Percentiles rank a stretch among this genome's conserved stretches.
Evolutionary conservation across 2,113 vertebrate species (phyloP).

Genomic region (Albula glossodonta): DNA sequence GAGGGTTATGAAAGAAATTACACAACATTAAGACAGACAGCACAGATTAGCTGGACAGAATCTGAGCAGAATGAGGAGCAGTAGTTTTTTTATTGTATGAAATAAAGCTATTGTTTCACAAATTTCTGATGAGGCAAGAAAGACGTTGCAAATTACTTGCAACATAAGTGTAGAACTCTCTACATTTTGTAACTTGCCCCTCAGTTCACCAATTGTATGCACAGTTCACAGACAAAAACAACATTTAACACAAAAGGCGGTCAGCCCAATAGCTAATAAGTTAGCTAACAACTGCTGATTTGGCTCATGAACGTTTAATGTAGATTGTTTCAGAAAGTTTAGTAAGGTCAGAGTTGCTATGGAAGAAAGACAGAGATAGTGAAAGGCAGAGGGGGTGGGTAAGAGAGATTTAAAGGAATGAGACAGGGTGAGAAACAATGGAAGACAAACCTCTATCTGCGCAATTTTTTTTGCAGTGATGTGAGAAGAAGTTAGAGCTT

Average conservation of each 20-base stretch:
- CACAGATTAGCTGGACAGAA: not conserved
- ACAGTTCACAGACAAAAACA: not conserved
- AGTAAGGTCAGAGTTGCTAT: not conserved
- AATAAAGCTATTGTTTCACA: not conserved
- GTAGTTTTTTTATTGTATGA: not conserved
- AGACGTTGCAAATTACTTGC: not conserved
- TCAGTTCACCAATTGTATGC: not conserved
- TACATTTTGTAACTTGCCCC: not conserved
- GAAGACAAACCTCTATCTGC: not conserved
- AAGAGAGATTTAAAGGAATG: no score
- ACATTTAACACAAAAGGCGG: not conserved
- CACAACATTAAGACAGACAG: no score
- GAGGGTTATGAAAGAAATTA: no score
- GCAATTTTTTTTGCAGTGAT: not conserved
- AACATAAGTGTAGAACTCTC: not conserved
- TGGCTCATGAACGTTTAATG: not conserved
- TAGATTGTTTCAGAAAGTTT: not conserved
- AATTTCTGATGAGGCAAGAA: not conserved
- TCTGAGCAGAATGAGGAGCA: not conserved
- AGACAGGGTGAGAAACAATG: not conserved
- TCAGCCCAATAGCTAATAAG: not conserved
- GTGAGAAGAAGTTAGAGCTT: not conserved
- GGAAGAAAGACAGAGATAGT: no score
- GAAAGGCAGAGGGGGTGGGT: no score
- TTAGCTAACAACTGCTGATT: not conserved